These are phyloP conservation scores for Paraplagusia blochii DNA, from an alignment of 2,113 vertebrate genomes.

Conservation along the genomic window DNA sequence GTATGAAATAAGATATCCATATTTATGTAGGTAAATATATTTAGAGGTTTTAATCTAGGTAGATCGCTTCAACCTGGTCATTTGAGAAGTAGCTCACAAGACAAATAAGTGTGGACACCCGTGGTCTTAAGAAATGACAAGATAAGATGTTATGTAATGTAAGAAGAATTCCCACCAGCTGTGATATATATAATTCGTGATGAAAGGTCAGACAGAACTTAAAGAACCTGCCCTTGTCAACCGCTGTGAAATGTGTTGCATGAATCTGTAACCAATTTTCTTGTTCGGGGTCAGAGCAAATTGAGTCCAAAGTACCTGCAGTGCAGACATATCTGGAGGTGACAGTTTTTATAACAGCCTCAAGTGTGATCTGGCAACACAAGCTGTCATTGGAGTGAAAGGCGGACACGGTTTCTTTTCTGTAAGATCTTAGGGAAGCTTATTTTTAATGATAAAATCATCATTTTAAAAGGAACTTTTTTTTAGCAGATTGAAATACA, in stretches of 20 bases:
- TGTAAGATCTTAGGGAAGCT: too few species aligned
- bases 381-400: not conserved
- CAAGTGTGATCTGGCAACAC: not conserved
- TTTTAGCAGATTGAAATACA: too few species aligned
- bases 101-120: not conserved
- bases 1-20: too few species aligned
- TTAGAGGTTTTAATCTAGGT: too few species aligned
- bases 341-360: slow-evolving; percentile 36
- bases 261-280: too few species aligned
- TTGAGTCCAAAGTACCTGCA: not conserved
- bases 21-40: too few species aligned
- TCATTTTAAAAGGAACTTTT: too few species aligned
- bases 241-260: too few species aligned
- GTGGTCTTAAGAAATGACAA: not conserved
- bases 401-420: not conserved
- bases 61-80: too few species aligned
- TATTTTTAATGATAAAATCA: too few species aligned
- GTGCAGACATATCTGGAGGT: slow-evolving; percentile 12
- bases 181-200: slow-evolving; percentile 19
- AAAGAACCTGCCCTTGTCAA: not conserved
- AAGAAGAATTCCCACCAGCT: slow-evolving; percentile 25
- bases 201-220: slow-evolving; percentile 11
- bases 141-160: slow-evolving; percentile 15
- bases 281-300: not conserved
- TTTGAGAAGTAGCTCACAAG: too few species aligned